Evolutionary conservation across 2,797 vertebrate genomes (phyloP), one percentile per base, ranked within the genome.

Genomic region (Acanthiza pusilla): DNA sequence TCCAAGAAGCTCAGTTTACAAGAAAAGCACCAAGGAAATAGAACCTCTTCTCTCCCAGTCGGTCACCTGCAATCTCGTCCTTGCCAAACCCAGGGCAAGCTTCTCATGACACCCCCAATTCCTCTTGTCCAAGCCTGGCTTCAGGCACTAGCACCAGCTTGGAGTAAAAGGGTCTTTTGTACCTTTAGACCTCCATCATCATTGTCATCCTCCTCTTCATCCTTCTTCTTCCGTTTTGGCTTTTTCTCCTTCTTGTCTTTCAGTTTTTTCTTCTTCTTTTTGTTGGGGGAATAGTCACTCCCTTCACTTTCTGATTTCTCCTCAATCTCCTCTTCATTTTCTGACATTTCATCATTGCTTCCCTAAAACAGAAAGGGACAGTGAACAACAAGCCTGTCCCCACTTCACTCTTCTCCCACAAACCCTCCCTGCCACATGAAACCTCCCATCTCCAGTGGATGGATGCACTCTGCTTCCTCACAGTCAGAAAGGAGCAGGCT

Each of bases 201-300:
- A 0, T 98, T 98, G 1, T 99, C 98, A 2, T 98, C 98, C 4
- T 98, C 99, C 0, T 99, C 99, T 3, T 99, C 99, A 0, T 99
- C 99, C 90, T 99, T 99, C 98, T 98, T 99, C 94, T 98, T 99
- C 74, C 98, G 98, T 94, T 99, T 98, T 60, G 98, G 97, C 92
- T 99, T 99, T 91, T 98, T 99, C 96, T 99, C 99, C 78, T 98
- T 99, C 97, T 99, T 99, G 93, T 99, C 99, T 96, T 98, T 99
- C 50, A 99, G 98, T 79, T 99, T 99, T 96, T 99, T 99, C 97
- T 99, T 99, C 95, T 99, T 99, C 97, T 99, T 99, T 90, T 99
- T 99, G 92, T 98, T 98, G 7, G 98, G 98, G 27, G 98, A 98
- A 71, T 99, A 99, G 86, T 98, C 98, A 27, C 99, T 99, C 81